Base-by-base conservation (phyloP, 92 coral and sea anemone species). In the Bergia puertoricense region DNA sequence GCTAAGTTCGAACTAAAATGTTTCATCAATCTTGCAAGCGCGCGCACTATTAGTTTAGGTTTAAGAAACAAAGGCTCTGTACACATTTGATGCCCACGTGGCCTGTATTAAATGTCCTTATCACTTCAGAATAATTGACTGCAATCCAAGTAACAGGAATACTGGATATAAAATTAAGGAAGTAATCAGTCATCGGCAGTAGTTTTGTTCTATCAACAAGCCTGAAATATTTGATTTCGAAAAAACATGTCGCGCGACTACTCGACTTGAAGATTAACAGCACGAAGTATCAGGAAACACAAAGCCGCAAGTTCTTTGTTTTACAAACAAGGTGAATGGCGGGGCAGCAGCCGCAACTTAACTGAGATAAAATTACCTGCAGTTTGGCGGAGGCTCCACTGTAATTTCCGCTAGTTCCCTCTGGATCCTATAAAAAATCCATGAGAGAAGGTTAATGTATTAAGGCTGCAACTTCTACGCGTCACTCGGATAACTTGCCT, bases 341-440 rank as follows among this genome's bases (percentile, higher is more conserved):
- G 92, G 90, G 76, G 82, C 90, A 76, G 76, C 68, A 77, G 81
- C 91, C 86, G 40, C 89, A 72, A 56, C 85, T 89, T 71, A 81
- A 57, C 82, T 40, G 30, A 80, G 78, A 67, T 54, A 77, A 80
- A 89, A 81, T 88, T 95, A 97, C 99, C 99, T 97, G 96, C 99
- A 97, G 80, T 97, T 97, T 40, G 99, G 99, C 72, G 99, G 99
- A 38, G 99, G 99, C 22, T 97, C 99, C 86, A 97, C 89, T 8
- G 99, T 95, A 66, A 97, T 97, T 82, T 96, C 99, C 48, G 99
- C 97, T 86, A 97, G 87, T 88, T 97, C 99, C 75, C 98, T 82
- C 91, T 95, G 99, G 85, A 97, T 97, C 86, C 99, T 97, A 86
- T 41, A 90, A 57, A 44, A 77, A 57, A 90, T 83, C 82, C 89